Percentiles rank a stretch among this genome's conserved stretches.
Evolutionary conservation across 2,797 vertebrate species (phyloP).

Genomic region (Mormyrus proboscirostris): DNA sequence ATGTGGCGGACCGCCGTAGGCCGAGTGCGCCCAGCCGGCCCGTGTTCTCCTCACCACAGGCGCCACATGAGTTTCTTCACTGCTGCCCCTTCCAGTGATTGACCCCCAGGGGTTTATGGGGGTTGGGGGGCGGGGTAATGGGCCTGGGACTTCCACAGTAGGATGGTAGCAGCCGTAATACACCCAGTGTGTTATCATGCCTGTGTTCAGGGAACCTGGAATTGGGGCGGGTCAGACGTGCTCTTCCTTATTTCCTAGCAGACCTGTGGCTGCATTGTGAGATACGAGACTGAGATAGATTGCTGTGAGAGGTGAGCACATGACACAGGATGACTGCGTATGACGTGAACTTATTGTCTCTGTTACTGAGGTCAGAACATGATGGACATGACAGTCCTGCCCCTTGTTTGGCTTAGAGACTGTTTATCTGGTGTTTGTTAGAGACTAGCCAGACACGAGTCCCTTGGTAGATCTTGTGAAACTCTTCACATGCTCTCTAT

Average conservation of each 20-base stretch:
- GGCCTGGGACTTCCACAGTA: not conserved
- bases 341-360: not conserved
- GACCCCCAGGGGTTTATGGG: not conserved
- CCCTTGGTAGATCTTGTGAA: not conserved
- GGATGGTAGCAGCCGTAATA: not conserved
- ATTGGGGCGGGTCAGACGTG: not conserved
- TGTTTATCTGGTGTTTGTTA: conserved; percentile 10
- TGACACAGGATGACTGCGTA: not conserved
- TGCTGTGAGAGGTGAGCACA: not conserved
- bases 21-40: conserved; percentile 12
- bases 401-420: not conserved
- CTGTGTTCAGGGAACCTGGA: not conserved
- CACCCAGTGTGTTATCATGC: not conserved
- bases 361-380: not conserved
- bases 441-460: not conserved
- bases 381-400: not conserved
- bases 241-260: not conserved
- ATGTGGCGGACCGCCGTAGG: conserved; percentile 32
- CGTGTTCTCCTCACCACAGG: conserved; percentile 28
- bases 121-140: not conserved
- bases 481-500: not conserved
- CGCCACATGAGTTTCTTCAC: conserved; percentile 4
- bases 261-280: not conserved
- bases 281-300: not conserved
- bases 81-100: not conserved